phyloP scores from a whole-genome alignment of 2,888 invertebrate species.

The Lasioglossum zephyrum region DNA sequence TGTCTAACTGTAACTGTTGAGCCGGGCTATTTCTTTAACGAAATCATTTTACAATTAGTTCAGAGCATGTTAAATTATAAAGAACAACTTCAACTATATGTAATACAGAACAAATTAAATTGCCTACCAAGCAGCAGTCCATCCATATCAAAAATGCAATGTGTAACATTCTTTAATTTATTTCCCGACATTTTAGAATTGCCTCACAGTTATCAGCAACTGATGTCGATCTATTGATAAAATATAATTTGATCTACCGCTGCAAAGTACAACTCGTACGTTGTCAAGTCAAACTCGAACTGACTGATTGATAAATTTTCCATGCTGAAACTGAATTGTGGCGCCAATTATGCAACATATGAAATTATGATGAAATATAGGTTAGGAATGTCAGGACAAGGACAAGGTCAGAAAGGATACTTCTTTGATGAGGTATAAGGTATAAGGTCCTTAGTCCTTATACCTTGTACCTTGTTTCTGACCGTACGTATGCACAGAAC shows the following conservation, averaged over 20 bases:
- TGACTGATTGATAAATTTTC: neutral
- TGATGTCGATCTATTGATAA: neutral
- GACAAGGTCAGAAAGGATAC: too few species aligned
- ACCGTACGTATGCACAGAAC: too few species aligned
- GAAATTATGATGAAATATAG: neutral
- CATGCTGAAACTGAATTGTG: constrained; percentile 4
- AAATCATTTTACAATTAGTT: constrained; percentile 13
- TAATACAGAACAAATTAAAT: constrained; percentile 19
- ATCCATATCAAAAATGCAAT: constrained; percentile 83
- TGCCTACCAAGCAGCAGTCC: constrained; percentile 80
- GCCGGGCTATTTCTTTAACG: neutral
- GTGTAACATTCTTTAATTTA: constrained; percentile 76
- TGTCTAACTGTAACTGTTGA: constrained; percentile 2
- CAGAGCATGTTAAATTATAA: neutral
- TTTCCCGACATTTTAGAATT: constrained; percentile 45
- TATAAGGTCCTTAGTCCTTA: too few species aligned
- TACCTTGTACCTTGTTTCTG: too few species aligned
- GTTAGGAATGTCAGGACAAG: neutral
- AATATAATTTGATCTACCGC: neutral
- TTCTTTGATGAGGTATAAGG: too few species aligned
- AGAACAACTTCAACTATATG: constrained; percentile 6
- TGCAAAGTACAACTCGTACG: neutral
- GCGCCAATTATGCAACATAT: constrained; percentile 39
- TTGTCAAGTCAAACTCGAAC: too few species aligned
- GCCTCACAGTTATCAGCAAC: neutral